Evolutionary conservation across 2,888 invertebrate genomes (phyloP).

Genomic region (Mamestra brassicae): DNA sequence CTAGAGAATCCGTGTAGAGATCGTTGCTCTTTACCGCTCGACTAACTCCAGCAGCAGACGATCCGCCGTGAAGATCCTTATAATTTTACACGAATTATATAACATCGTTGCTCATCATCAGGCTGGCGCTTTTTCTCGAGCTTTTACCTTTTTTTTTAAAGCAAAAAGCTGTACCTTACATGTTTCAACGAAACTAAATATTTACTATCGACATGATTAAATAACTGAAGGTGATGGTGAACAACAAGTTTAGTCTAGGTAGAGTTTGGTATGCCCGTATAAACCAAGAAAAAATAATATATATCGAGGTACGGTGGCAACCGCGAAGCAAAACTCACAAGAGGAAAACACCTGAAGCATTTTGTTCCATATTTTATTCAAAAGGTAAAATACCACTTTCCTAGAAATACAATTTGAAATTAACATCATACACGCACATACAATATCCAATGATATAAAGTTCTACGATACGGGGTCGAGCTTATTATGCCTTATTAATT

Average conservation of each 20-base stretch:
- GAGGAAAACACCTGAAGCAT: too few relatives aligned
- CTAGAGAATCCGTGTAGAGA: constrained; percentile 51
- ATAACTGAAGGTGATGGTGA: background rate
- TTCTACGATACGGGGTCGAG: background rate
- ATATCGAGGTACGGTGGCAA: background rate
- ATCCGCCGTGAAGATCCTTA: constrained; percentile 30
- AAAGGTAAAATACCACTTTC: background rate
- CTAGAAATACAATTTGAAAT: background rate
- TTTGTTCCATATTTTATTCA: too few relatives aligned
- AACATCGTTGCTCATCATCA: background rate
- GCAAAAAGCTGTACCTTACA: background rate
- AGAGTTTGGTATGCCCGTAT: background rate
- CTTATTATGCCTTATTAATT: constrained; percentile 5
- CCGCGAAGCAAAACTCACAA: background rate
- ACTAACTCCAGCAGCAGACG: constrained; percentile 44
- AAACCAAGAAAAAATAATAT: background rate
- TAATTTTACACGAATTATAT: constrained; percentile 7
- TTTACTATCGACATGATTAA: background rate
- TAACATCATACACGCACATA: background rate
- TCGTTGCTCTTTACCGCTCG: constrained; percentile 58
- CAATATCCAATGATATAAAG: background rate
- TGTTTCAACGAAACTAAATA: background rate
- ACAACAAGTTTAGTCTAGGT: background rate
- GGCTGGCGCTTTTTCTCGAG: too few relatives aligned
- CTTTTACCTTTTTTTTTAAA: too few relatives aligned